Evolutionary conservation across 1,140 invertebrate species (phyloP), one percentile per base, ranked within the genome.

Genomic region (Sipha flava): DNA sequence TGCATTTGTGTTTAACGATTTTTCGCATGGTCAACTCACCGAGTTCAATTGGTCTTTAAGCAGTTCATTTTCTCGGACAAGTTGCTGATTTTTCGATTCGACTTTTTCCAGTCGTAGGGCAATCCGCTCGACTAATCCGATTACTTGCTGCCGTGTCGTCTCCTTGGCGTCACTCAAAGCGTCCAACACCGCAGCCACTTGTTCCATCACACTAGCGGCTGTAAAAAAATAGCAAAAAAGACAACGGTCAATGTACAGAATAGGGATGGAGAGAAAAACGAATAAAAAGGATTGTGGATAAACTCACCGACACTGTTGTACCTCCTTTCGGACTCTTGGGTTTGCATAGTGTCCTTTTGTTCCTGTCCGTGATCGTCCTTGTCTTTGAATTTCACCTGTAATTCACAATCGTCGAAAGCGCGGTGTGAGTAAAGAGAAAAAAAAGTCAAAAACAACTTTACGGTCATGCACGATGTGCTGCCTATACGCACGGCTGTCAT

Each of bases 101-200:
- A 80, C 37, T 54, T 40, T 45, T 59, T 84, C 82, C 23, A 84
- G 59, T 14, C 82, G 72, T 7, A 82, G 23, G 4, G 83, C 83
- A 21, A 85, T 80, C 59, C 82, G 80, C 57, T 84, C 82, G 1
- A 84, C 84, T 26, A 84, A 79, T 4, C 81, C 80, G 2, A 85
- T 81, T 40, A 85, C 84, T 26, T 81, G 81, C n/a, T 83, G 81
- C 29, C 83, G 79, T 12, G 83, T 83, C n/a, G 83, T 82, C 81
- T 85, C 84, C 81, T 85, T 84, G 21, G 83, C 83, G 59, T 85
- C 84, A 52, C 83, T 84, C 9, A 84, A 66, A 26, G 83, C 83
- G 40, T 84, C 84, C 26, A 85, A 80, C 1, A 84, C 84, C 14
- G 83, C 83, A 4, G 83, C 83, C 29, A 85, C 83, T 80, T 84